These are phyloP conservation scores for Gallirallus australis DNA, from an alignment of 2,797 vertebrate genomes.

Conservation along the genomic window DNA sequence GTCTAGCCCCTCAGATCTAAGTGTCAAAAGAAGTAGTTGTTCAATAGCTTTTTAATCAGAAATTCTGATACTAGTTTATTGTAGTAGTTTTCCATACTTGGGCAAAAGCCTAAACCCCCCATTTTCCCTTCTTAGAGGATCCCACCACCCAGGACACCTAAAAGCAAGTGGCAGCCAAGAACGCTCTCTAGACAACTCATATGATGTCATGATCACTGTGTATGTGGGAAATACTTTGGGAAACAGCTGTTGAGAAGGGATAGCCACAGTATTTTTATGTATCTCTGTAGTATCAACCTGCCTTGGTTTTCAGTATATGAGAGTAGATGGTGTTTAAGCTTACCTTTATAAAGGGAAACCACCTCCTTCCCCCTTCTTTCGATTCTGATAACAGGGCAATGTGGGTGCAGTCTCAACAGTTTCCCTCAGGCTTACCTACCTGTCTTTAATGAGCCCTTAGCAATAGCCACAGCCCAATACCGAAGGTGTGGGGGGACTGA, in stretches of 20 bases:
- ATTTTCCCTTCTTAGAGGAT: background rate
- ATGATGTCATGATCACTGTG: background rate
- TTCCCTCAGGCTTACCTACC: background rate
- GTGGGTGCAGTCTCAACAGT: background rate
- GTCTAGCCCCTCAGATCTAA: background rate
- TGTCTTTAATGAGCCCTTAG: background rate
- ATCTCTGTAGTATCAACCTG: background rate
- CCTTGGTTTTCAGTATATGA: background rate
- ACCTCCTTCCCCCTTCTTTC: background rate
- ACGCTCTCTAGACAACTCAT: background rate
- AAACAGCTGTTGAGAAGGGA: background rate
- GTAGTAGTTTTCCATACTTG: background rate
- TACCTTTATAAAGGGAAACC: background rate
- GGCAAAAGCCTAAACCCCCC: background rate
- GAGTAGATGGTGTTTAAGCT: background rate
- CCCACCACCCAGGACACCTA: background rate
- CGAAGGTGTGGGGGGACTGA: rapidly evolving
- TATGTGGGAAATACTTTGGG: background rate
- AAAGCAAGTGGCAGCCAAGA: background rate
- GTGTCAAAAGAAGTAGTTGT: background rate
- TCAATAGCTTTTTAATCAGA: background rate
- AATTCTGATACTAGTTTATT: background rate
- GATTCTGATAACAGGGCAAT: background rate
- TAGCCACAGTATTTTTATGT: background rate
- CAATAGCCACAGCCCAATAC: background rate